Evolutionary conservation across 1,140 invertebrate genomes (phyloP).

Genomic region (Maconellicoccus hirsutus): DNA sequence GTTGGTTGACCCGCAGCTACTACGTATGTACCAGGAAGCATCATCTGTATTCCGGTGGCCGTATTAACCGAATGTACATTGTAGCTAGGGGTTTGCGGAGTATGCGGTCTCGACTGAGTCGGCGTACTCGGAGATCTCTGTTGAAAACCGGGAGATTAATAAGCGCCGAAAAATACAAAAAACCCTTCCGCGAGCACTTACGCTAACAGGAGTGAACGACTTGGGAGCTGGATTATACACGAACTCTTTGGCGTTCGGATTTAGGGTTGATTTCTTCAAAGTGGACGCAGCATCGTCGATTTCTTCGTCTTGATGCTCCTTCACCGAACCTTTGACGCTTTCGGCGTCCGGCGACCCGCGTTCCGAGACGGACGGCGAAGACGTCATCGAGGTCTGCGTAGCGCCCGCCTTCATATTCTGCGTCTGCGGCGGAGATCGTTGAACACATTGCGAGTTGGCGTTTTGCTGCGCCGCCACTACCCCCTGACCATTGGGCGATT

Average conservation of each 20-base stretch:
- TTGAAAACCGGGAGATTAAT: constrained; percentile 29
- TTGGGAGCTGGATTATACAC: constrained; percentile 69
- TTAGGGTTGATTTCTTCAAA: constrained; percentile 65
- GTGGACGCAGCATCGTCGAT: constrained; percentile 47
- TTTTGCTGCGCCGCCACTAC: not conserved
- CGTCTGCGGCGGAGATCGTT: constrained; percentile 30
- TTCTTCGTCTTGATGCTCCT: not conserved
- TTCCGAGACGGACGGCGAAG: not conserved
- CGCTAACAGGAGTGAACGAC: constrained; percentile 67
- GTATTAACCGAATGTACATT: constrained; percentile 23
- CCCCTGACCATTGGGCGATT: constrained; percentile 28
- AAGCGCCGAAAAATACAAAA: constrained; percentile 25
- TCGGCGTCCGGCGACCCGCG: not conserved
- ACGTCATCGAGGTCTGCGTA: constrained; percentile 26
- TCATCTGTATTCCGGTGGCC: constrained; percentile 38
- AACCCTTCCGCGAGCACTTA: constrained; percentile 24
- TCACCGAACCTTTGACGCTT: constrained; percentile 29
- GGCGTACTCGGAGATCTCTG: constrained; percentile 52
- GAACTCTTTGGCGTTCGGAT: constrained; percentile 82
- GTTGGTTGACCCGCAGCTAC: constrained; percentile 34
- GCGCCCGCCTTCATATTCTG: constrained; percentile 13
- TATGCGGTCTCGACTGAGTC: constrained; percentile 60
- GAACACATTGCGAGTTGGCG: constrained; percentile 22
- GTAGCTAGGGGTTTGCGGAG: constrained; percentile 63
- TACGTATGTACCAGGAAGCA: constrained; percentile 36